Conservation (phyloP, 1,140 invertebrate species). For the Brachionus koreanus region DNA sequence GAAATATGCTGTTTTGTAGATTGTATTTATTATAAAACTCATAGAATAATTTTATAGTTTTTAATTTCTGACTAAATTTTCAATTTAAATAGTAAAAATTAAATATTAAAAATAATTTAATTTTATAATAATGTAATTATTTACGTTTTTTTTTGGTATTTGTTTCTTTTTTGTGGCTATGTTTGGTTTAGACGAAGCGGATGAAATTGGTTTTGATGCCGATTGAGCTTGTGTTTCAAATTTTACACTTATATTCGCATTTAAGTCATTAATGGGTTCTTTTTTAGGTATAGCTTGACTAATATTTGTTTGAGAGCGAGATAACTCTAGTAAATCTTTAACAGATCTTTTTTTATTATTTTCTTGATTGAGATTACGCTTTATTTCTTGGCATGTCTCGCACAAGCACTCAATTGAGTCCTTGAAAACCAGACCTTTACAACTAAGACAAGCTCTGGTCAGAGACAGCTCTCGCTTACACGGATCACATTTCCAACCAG, state of each 20-base stretch:
- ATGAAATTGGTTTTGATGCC: slow-evolving; percentile 48
- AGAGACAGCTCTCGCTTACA: not conserved
- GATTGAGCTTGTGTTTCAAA: not conserved
- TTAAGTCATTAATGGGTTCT: not conserved
- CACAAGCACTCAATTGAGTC: slow-evolving; percentile 31
- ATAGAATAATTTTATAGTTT: too few species aligned
- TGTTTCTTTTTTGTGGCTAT: slow-evolving; percentile 69
- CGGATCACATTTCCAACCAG: slow-evolving; percentile 21
- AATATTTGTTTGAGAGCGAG: not conserved
- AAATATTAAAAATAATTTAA: too few species aligned
- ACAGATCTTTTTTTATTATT: slow-evolving; percentile 41
- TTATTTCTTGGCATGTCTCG: slow-evolving; percentile 11
- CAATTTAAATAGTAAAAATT: too few species aligned
- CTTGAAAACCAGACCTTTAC: not conserved
- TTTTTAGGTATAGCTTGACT: not conserved
- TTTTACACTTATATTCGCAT: not conserved
- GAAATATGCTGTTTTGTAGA: too few species aligned
- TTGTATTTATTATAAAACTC: too few species aligned
- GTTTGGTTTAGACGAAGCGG: slow-evolving; percentile 67
- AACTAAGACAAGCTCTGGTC: slow-evolving; percentile 8
- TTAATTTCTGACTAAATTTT: too few species aligned
- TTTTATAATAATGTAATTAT: not conserved
- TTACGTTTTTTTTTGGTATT: slow-evolving; percentile 42
- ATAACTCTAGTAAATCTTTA: slow-evolving; percentile 22
- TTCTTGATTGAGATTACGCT: slow-evolving; percentile 8